Conservation (phyloP, 2,113 vertebrate genomes). For the Sclerurus mexicanus region DNA sequence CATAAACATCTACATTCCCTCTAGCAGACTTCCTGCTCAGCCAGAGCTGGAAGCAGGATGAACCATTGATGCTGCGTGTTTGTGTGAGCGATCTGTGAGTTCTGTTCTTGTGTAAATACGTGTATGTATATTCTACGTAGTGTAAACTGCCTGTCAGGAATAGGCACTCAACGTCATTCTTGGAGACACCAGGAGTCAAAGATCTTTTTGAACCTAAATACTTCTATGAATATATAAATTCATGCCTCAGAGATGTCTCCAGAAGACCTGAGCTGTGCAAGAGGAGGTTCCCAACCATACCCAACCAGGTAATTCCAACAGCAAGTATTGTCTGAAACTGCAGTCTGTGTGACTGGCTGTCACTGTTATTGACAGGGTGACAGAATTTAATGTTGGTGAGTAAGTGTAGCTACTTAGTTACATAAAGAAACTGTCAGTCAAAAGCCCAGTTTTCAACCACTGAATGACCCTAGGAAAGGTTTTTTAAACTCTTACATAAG, state of each 20-base stretch:
- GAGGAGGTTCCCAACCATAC: neutral
- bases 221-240: neutral
- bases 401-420: neutral
- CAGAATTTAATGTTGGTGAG: neutral
- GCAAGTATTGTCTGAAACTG: neutral
- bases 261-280: fast-evolving
- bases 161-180: fast-evolving
- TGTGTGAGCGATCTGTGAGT: neutral
- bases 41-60: neutral
- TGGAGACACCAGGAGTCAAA: neutral
- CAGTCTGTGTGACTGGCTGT: neutral
- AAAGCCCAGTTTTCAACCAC: neutral
- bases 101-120: neutral
- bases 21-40: neutral
- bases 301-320: neutral
- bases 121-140: neutral
- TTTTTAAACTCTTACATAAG: neutral
- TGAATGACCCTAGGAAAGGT: neutral
- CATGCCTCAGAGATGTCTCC: neutral
- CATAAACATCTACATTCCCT: neutral
- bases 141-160: neutral
- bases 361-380: neutral
- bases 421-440: neutral
- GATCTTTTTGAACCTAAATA: neutral
- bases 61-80: neutral